phyloP scores from a whole-genome alignment of 2,888 invertebrate species.

The Pristionchus maxplancki region DNA sequence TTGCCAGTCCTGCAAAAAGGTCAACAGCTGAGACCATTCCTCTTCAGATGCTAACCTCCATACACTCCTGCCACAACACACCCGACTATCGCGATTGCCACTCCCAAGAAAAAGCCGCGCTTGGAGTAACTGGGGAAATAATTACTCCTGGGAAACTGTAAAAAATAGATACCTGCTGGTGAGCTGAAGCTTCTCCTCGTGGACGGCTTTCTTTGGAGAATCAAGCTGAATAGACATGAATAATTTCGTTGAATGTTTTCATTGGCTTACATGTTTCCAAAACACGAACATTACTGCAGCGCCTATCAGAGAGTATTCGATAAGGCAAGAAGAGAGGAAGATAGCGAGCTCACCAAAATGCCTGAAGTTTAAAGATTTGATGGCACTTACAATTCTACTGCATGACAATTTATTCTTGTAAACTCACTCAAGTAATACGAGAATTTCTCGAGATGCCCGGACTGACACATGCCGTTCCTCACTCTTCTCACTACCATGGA shows the following conservation, averaged over 20 bases:
- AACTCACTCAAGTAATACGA: background rate
- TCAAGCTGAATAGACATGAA: background rate
- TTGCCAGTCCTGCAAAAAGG: background rate
- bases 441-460: background rate
- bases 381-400: background rate
- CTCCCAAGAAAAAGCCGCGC: background rate
- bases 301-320: conserved; percentile 20
- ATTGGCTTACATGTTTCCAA: background rate
- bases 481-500: background rate
- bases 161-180: background rate
- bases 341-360: background rate
- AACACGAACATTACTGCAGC: conserved; percentile 17
- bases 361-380: background rate
- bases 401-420: background rate
- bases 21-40: too few relatives aligned
- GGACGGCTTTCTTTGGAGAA: background rate
- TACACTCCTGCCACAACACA: background rate
- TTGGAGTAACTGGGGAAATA: background rate
- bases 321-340: conserved; percentile 25
- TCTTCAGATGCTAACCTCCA: background rate
- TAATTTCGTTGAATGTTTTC: background rate
- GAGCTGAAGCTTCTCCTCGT: background rate
- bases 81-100: background rate
- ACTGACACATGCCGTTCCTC: background rate
- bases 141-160: background rate